Percentiles rank a stretch among this genome's conserved stretches.
Evolutionary conservation across 2,113 vertebrate genomes (phyloP).

Genomic region (Apus apus): DNA sequence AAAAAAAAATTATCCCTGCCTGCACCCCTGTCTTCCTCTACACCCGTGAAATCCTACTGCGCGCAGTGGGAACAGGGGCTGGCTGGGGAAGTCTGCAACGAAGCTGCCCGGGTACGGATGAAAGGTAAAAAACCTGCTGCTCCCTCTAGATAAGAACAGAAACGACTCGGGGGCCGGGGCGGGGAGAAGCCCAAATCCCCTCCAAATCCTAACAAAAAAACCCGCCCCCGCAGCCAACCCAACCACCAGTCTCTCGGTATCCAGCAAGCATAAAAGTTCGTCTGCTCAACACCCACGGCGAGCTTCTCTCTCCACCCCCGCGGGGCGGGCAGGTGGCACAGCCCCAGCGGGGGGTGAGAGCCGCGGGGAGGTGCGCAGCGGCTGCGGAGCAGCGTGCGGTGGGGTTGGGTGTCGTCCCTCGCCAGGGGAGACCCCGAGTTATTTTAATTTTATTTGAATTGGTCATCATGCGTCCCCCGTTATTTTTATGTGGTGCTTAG

Average conservation of each 20-base stretch:
- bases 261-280: neutral
- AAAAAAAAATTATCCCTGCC: neutral
- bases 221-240: no score
- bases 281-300: fast-evolving
- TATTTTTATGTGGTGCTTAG: neutral
- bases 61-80: neutral
- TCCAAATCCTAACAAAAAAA: neutral
- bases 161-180: fast-evolving
- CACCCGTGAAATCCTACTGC: neutral
- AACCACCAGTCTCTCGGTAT: neutral
- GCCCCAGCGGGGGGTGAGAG: neutral
- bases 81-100: neutral
- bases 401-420: no score
- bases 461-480: neutral
- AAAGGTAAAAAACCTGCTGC: neutral
- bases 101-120: neutral
- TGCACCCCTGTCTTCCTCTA: neutral
- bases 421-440: neutral
- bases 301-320: fast-evolving
- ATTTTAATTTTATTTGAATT: slow-evolving; percentile 7
- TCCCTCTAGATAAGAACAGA: neutral
- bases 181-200: no score
- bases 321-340: neutral
- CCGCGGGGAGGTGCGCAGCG: neutral
- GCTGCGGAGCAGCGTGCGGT: neutral